Percentiles rank a stretch among this genome's conserved stretches.
Evolutionary conservation across 2,888 invertebrate species (phyloP).

Genomic region (Mongoloraphidia duomilia): DNA sequence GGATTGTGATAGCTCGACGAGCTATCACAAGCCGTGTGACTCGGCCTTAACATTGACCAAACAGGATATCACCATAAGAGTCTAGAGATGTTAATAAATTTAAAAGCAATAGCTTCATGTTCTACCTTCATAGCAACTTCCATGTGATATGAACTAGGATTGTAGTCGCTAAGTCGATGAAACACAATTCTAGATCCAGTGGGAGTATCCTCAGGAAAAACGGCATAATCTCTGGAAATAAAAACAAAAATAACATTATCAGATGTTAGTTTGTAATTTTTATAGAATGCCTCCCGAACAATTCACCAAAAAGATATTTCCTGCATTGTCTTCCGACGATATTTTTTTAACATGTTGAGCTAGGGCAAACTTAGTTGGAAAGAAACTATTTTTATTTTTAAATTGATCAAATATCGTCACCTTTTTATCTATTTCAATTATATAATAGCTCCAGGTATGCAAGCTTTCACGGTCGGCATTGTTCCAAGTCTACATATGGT

Average conservation of each 20-base stretch:
- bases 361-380: no score
- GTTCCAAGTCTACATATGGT: no score
- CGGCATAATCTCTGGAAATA: conserved; percentile 38
- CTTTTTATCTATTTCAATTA: no score
- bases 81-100: no score
- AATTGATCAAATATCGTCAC: no score
- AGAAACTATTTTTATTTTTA: no score
- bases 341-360: not conserved
- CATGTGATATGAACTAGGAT: conserved; percentile 42
- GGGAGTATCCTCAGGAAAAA: conserved; percentile 40
- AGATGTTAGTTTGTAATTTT: not conserved
- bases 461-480: no score
- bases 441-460: no score
- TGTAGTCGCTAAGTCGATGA: conserved; percentile 41
- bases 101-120: conserved; percentile 23
- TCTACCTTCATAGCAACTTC: conserved; percentile 40
- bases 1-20: no score
- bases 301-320: not conserved
- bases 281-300: not conserved
- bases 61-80: no score
- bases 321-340: not conserved
- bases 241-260: conserved; percentile 6
- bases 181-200: conserved; percentile 45
- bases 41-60: no score
- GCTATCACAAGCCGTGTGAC: no score